Percentiles rank a stretch among this genome's conserved stretches.
These are phyloP conservation scores for Rattus rattus DNA, from an alignment of 2,113 vertebrate genomes.

Conservation along the genomic window DNA sequence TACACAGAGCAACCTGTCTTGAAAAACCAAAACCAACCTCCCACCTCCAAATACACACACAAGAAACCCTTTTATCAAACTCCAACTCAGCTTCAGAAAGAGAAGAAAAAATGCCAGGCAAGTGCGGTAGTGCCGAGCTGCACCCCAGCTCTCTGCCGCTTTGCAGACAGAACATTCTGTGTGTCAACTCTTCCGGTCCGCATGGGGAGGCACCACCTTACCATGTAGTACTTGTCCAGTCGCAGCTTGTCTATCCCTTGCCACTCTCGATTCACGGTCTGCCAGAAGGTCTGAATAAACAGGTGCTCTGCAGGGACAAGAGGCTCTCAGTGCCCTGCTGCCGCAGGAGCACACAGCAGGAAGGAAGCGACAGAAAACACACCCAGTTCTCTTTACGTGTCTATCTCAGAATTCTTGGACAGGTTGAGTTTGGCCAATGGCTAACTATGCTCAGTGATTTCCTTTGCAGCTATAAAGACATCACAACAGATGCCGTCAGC, in stretches of 20 bases:
- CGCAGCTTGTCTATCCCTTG: constrained; percentile 91
- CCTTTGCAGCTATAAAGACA: background rate
- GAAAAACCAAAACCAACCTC: background rate
- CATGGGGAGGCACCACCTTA: constrained; percentile 64
- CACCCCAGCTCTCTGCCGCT: background rate
- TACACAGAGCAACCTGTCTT: background rate
- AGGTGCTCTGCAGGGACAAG: constrained; percentile 87
- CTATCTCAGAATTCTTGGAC: background rate
- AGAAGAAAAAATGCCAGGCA: background rate
- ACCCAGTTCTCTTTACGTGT: background rate
- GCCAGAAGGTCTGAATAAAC: constrained; percentile 92
- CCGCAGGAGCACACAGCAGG: rapidly evolving
- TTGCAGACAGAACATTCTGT: background rate
- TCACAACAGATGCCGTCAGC: background rate
- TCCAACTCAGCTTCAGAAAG: background rate
- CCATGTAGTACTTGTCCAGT: constrained; percentile 94
- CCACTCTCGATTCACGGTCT: constrained; percentile 95
- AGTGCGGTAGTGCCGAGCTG: background rate
- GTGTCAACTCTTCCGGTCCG: background rate
- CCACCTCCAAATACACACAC: too few species aligned
- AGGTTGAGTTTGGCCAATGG: background rate
- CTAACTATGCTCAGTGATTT: background rate
- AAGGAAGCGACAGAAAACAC: background rate
- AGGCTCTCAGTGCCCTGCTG: background rate
- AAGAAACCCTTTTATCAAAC: background rate